phyloP scores from a whole-genome alignment of 1,140 invertebrate genomes.

The Helicorthomorpha holstii region DNA sequence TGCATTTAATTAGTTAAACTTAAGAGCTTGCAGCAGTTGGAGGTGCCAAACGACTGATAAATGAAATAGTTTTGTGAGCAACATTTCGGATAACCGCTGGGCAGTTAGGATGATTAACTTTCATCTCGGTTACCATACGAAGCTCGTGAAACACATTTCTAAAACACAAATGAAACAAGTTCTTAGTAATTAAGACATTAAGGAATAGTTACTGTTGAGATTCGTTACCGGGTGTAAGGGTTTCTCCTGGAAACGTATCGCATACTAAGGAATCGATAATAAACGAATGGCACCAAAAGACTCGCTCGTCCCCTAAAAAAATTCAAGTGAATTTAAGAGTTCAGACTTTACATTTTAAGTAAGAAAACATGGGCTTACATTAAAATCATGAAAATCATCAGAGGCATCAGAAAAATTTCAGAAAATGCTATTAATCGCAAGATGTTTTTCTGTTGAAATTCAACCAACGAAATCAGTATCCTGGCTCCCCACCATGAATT shows the following conservation, averaged over 20 bases:
- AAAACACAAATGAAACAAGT: too few species aligned
- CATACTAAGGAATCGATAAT: constrained; percentile 81
- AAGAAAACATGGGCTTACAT: constrained; percentile 49
- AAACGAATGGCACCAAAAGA: constrained; percentile 75
- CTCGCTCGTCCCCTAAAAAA: constrained; percentile 60
- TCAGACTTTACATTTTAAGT: constrained; percentile 4
- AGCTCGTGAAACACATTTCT: constrained; percentile 71
- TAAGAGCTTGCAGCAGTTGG: too few species aligned
- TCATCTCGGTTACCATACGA: constrained; percentile 38
- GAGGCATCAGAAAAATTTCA: constrained; percentile 85
- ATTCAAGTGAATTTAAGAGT: constrained; percentile 9
- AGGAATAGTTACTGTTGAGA: too few species aligned
- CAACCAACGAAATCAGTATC: constrained; percentile 63
- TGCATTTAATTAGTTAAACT: too few species aligned
- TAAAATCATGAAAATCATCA: constrained; percentile 61
- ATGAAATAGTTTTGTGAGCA: constrained; percentile 32
- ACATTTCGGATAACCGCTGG: constrained; percentile 38
- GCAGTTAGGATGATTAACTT: constrained; percentile 38
- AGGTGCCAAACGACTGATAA: constrained; percentile 46
- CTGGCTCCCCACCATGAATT: constrained; percentile 74
- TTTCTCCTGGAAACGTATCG: constrained; percentile 83
- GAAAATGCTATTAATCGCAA: constrained; percentile 67
- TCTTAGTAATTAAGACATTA: too few species aligned
- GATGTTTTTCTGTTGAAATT: constrained; percentile 71
- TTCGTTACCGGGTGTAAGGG: constrained; percentile 58